A percentile compares a stretch with the other conserved stretches of the same genome.
These are phyloP conservation scores for Babylonia areolata DNA, from an alignment of 1,140 invertebrate genomes.

Conservation along the genomic window DNA sequence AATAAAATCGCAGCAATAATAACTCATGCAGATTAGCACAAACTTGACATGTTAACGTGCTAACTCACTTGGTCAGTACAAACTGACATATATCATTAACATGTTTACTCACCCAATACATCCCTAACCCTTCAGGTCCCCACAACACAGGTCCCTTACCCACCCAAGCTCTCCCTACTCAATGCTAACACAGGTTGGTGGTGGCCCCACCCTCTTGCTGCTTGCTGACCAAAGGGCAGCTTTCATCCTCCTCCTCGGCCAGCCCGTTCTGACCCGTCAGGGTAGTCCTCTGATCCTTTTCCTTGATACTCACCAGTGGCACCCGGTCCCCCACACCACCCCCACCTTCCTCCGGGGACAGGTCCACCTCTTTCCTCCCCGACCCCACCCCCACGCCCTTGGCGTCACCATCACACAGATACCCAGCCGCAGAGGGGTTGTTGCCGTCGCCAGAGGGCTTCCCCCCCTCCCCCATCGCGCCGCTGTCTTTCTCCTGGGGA, in stretches of 20 bases:
- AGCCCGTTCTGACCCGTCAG: neutral
- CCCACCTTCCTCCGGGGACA: slow-evolving; percentile 11
- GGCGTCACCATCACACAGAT: neutral
- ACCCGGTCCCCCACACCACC: neutral
- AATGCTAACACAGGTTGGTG: neutral
- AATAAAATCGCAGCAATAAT: too few relatives aligned
- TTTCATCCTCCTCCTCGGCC: slow-evolving; percentile 10
- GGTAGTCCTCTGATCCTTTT: neutral
- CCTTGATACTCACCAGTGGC: slow-evolving; percentile 11
- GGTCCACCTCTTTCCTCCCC: neutral
- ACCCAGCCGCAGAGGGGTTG: neutral
- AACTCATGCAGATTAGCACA: too few relatives aligned
- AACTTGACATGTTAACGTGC: too few relatives aligned
- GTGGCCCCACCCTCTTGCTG: neutral
- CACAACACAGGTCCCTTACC: too few relatives aligned
- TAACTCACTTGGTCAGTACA: too few relatives aligned
- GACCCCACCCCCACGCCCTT: neutral
- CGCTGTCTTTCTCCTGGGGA: neutral
- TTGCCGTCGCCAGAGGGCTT: neutral
- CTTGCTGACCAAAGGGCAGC: slow-evolving; percentile 6
- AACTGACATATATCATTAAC: too few relatives aligned
- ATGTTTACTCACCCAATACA: too few relatives aligned
- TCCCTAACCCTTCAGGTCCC: too few relatives aligned
- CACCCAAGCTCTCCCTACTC: neutral
- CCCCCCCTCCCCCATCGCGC: neutral